phyloP scores from a whole-genome alignment of 2,113 vertebrate species.

The Strix aluco region DNA sequence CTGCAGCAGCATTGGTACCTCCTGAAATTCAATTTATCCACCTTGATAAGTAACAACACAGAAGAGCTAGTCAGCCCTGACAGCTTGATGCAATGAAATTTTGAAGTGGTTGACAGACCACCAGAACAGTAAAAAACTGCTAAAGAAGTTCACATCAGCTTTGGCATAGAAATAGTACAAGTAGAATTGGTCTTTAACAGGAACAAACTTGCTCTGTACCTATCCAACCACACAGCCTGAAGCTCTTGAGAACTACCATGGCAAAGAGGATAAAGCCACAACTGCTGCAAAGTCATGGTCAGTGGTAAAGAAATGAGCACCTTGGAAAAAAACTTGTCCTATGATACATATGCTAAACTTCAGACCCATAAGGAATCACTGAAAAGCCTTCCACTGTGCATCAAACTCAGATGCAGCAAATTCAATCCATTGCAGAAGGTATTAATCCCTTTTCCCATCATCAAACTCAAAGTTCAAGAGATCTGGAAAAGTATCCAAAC shows the following conservation, averaged over 20 bases:
- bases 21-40: background rate
- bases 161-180: background rate
- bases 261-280: background rate
- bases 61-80: background rate
- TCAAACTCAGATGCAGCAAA: background rate
- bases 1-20: background rate
- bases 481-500: background rate
- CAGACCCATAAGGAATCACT: background rate
- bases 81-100: background rate
- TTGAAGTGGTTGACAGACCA: background rate
- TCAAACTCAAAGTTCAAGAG: background rate
- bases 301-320: background rate
- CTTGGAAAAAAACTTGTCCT: background rate
- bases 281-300: background rate
- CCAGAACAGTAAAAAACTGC: background rate
- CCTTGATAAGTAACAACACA: background rate
- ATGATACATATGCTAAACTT: background rate
- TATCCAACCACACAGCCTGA: background rate
- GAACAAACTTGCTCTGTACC: background rate
- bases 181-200: background rate
- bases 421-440: background rate
- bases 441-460: background rate
- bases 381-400: background rate
- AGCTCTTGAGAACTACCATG: background rate
- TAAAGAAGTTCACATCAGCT: background rate